Percentiles rank a stretch among this genome's conserved stretches.
phyloP scores from a whole-genome alignment of 2,113 vertebrate genomes.

The Apus apus region DNA sequence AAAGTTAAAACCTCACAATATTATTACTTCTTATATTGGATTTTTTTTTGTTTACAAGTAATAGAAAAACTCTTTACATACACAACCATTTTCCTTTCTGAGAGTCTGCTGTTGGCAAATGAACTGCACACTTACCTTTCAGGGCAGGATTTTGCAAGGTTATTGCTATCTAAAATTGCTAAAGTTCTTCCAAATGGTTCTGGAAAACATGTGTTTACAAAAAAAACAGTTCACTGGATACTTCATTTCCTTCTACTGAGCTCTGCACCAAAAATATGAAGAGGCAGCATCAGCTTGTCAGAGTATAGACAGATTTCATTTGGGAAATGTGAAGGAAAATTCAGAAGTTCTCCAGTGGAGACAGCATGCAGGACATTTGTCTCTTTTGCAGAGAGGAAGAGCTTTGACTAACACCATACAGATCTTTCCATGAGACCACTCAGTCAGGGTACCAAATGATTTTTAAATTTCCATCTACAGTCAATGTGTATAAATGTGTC shows the following conservation, averaged over 20 bases:
- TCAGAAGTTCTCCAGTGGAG: background rate
- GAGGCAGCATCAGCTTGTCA: background rate
- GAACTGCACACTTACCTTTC: background rate
- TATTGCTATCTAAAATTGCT: background rate
- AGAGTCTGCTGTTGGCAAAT: background rate
- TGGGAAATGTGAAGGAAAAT: background rate
- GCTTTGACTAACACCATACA: background rate
- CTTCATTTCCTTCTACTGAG: background rate
- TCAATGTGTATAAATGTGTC: accelerated
- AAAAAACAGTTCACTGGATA: background rate
- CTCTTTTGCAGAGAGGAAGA: background rate
- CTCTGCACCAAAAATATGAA: background rate
- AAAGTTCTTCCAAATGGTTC: background rate
- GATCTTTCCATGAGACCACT: background rate
- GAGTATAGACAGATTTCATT: background rate
- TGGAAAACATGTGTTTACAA: background rate
- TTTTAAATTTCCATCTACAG: background rate
- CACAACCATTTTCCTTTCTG: background rate
- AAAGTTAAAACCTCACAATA: background rate
- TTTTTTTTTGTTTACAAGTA: background rate
- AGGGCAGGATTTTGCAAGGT: background rate
- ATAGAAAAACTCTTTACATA: background rate
- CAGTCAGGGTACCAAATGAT: background rate
- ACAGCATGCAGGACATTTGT: background rate
- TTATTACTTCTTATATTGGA: background rate